Percentiles rank a stretch among this genome's conserved stretches.
Evolutionary conservation across 2,113 vertebrate genomes (phyloP).

Genomic region (Spea bombifrons): DNA sequence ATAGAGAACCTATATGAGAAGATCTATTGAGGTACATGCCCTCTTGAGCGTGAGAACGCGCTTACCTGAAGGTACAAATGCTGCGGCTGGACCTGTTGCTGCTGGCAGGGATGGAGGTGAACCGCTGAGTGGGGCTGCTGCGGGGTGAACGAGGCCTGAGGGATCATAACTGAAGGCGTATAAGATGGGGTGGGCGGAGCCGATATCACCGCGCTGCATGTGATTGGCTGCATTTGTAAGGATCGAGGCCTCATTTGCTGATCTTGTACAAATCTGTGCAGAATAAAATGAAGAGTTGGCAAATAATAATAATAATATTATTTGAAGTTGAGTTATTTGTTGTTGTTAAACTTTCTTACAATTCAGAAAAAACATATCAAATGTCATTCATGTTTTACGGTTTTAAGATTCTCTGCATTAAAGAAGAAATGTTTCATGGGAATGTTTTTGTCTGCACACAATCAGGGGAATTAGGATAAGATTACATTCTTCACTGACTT

Average conservation of each 20-base stretch:
- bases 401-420: too few species aligned
- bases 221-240: constrained; percentile 64
- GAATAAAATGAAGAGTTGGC: neutral
- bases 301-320: too few species aligned
- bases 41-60: neutral
- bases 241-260: constrained; percentile 67
- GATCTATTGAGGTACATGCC: too few species aligned
- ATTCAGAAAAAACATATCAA: too few species aligned
- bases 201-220: constrained; percentile 61
- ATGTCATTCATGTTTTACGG: too few species aligned
- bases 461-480: too few species aligned
- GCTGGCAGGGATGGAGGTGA: constrained; percentile 64
- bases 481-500: too few species aligned
- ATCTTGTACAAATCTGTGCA: constrained; percentile 70
- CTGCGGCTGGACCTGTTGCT: constrained; percentile 67
- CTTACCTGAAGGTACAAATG: constrained; percentile 76
- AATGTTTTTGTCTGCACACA: too few species aligned
- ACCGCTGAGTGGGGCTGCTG: constrained; percentile 63
- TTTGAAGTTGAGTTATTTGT: too few species aligned
- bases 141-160: constrained; percentile 62
- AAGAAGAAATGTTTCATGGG: too few species aligned
- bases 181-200: constrained; percentile 64
- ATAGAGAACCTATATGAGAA: too few species aligned
- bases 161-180: constrained; percentile 70
- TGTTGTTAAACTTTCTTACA: too few species aligned